Percentiles rank a stretch among this genome's conserved stretches.
phyloP scores from a whole-genome alignment of 2,888 invertebrate genomes.

The Meghimatium bilineatum region DNA sequence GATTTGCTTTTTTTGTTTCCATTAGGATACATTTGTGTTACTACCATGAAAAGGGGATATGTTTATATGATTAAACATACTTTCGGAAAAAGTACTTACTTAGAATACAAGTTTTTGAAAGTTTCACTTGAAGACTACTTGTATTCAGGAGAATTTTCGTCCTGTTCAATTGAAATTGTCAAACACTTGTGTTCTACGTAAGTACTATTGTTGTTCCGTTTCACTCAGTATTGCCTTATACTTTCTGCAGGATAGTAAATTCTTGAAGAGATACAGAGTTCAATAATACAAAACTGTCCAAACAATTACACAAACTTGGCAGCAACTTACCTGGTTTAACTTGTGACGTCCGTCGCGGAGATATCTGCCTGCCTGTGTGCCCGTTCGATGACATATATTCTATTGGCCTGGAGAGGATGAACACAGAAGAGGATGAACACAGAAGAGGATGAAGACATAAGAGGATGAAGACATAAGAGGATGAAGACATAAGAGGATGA shows the following conservation, averaged over 20 bases:
- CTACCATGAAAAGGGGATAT: too few species aligned
- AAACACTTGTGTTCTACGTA: too few species aligned
- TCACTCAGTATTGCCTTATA: neutral
- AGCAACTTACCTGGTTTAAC: neutral
- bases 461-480: neutral
- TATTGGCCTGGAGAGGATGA: neutral
- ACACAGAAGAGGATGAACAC: neutral
- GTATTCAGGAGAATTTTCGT: too few species aligned
- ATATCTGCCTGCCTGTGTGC: neutral
- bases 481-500: too few species aligned
- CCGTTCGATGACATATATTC: slow-evolving; percentile 11
- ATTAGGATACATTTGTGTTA: too few species aligned
- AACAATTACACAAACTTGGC: neutral
- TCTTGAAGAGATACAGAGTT: neutral
- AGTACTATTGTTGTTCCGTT: too few species aligned
- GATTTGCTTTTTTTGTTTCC: too few species aligned
- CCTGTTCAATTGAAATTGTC: too few species aligned
- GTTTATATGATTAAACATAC: too few species aligned
- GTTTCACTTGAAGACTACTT: too few species aligned
- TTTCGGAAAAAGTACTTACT: too few species aligned
- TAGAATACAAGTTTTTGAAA: too few species aligned
- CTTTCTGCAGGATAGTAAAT: neutral
- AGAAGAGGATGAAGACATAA: neutral
- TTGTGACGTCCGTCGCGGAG: neutral
- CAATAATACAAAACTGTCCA: neutral